Conservation (phyloP, 2,888 invertebrate species). For the Cylindroiulus punctatus region DNA sequence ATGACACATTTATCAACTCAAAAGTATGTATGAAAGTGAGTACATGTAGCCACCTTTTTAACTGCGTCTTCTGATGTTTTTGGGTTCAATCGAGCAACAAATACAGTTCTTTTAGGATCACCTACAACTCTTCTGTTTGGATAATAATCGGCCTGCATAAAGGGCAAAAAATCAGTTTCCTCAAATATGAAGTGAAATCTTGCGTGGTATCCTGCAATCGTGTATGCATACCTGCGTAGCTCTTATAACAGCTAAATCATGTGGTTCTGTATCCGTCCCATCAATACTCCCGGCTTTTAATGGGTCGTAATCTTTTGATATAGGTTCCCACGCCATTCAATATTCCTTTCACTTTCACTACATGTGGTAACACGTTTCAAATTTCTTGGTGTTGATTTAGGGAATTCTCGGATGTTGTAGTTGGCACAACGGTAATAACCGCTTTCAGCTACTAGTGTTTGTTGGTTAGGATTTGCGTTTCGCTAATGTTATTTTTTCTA, state of each 20-base stretch:
- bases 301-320: constrained; percentile 77
- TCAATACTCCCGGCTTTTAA: constrained; percentile 87
- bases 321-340: constrained; percentile 68
- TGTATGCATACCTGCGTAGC: constrained; percentile 71
- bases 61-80: constrained; percentile 70
- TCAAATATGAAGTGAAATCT: neutral
- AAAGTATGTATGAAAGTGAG: no score
- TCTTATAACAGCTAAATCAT: constrained; percentile 79
- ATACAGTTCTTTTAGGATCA: constrained; percentile 77
- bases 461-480: neutral
- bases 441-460: neutral
- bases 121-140: constrained; percentile 55
- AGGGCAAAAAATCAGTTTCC: constrained; percentile 3
- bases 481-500: neutral
- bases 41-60: neutral
- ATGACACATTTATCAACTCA: no score
- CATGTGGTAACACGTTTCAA: no score
- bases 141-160: constrained; percentile 52
- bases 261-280: constrained; percentile 83
- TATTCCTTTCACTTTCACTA: no score
- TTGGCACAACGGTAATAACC: no score
- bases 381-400: no score
- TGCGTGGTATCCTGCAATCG: neutral
- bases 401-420: neutral
- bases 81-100: constrained; percentile 78